Evolutionary conservation across 2,888 invertebrate genomes (phyloP).

Genomic region (Andrena chrysosceles): DNA sequence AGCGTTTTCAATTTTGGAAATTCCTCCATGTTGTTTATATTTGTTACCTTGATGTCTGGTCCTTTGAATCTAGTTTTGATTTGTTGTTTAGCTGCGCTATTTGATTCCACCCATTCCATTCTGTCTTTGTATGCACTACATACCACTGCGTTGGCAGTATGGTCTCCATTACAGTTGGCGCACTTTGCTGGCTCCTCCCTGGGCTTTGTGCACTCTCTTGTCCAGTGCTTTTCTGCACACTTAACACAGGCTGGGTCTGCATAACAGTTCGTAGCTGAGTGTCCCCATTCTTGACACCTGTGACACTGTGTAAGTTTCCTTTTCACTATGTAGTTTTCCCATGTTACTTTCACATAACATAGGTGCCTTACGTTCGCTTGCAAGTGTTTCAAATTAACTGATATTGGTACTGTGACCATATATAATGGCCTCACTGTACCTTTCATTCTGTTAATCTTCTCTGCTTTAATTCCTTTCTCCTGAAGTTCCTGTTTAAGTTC

Average conservation of each 20-base stretch:
- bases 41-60: neutral
- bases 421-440: neutral
- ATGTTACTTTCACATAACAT: slow-evolving; percentile 21
- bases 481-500: neutral
- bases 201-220: too few relatives aligned
- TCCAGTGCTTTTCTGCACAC: too few relatives aligned
- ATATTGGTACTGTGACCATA: neutral
- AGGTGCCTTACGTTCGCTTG: neutral
- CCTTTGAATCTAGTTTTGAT: neutral
- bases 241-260: too few relatives aligned
- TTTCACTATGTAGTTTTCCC: slow-evolving; percentile 68
- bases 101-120: neutral
- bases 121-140: neutral
- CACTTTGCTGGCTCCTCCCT: too few relatives aligned
- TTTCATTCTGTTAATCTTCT: slow-evolving; percentile 3
- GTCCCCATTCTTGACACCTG: too few relatives aligned
- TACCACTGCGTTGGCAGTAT: too few relatives aligned
- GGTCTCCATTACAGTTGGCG: too few relatives aligned
- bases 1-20: neutral
- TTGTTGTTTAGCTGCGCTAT: neutral
- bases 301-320: slow-evolving; percentile 72
- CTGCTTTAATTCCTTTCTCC: neutral
- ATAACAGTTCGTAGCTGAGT: too few relatives aligned
- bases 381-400: neutral
- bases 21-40: neutral